Base-by-base conservation (phyloP, 1,140 invertebrate genomes). In the Metopolophium dirhodum region DNA sequence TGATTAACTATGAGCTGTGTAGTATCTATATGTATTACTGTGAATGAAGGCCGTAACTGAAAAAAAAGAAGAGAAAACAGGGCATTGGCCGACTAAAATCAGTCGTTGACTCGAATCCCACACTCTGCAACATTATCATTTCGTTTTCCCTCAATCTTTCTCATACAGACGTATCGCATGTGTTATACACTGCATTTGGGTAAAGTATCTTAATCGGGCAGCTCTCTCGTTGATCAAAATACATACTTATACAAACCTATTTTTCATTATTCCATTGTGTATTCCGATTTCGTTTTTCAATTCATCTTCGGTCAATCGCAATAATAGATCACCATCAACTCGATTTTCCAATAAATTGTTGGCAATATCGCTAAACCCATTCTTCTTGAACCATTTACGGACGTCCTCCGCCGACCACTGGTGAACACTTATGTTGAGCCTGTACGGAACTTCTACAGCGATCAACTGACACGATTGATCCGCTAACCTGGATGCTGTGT, bases 401-500 rank as follows among this genome's bases (percentile, higher is more conserved):
- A 99, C 99, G 95, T 99, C 99, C 95, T 98, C 98, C 9, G 97
- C 97, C 0, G 98, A 99, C 99, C 99, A 99, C 0, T 99, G 96
- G 0, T 99, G 99, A 7, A 99, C 99, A 95, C 99, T 99, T 95
- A 99, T 99, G 45, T 98, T 99, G 54, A 99, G 95, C 95, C 99
- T 99, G 94, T 99, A 99, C 0, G 99, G 99, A 26, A 99, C 97
- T 95, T 99, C 98, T 95, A 99, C 99, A 0, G 99, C 99, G 85
- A 99, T 99, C 3, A 99, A 96, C 94, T 98, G 96, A 94, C 99
- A 96, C 1, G 99, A 99, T 96, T 99, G 98, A 7, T 97, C 98
- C 0, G 99, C 99, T 95, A 99, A 99, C 95, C 99, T 99, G 0
- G 99, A 99, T 1, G 99, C 99, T 14, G 99, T 97, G 20, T 99